Evolutionary conservation across 2,888 invertebrate species (phyloP).

Genomic region (Cephus spinipes): DNA sequence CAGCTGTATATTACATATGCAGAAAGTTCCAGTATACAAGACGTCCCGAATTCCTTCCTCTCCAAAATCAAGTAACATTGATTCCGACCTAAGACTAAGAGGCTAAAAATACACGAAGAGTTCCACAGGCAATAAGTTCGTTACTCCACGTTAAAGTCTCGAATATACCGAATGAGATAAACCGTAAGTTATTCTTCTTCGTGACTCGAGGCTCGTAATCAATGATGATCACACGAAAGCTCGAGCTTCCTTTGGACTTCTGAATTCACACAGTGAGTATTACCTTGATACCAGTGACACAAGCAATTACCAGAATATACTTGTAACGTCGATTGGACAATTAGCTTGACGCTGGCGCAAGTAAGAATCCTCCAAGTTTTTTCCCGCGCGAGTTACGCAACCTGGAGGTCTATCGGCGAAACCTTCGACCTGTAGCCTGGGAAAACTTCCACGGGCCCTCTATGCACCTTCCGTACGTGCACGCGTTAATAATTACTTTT

Average conservation of each 20-base stretch:
- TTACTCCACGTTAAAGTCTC: not conserved
- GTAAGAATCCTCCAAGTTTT: slow-evolving; percentile 19
- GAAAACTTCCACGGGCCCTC: slow-evolving; percentile 35
- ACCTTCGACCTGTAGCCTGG: slow-evolving; percentile 26
- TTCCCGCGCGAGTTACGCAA: slow-evolving; percentile 21
- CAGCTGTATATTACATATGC: not conserved
- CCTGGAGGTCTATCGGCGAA: slow-evolving; percentile 9
- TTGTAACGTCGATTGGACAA: slow-evolving; percentile 8
- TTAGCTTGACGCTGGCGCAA: slow-evolving; percentile 14
- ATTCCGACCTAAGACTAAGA: not conserved
- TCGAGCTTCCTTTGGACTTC: not conserved
- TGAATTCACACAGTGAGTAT: not conserved
- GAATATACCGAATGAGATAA: not conserved
- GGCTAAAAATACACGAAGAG: not conserved
- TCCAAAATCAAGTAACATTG: not conserved
- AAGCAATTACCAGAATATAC: slow-evolving; percentile 1
- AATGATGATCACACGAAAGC: not conserved
- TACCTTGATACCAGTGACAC: not conserved
- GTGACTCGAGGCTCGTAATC: not conserved
- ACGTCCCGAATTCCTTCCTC: not conserved
- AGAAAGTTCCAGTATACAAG: not conserved
- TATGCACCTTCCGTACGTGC: slow-evolving; percentile 33
- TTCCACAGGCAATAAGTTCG: not conserved
- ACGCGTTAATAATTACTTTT: slow-evolving; percentile 54
- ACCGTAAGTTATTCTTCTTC: not conserved